These are phyloP conservation scores for Leptodactylus fallax DNA, from an alignment of 2,797 vertebrate species.

Conservation along the genomic window DNA sequence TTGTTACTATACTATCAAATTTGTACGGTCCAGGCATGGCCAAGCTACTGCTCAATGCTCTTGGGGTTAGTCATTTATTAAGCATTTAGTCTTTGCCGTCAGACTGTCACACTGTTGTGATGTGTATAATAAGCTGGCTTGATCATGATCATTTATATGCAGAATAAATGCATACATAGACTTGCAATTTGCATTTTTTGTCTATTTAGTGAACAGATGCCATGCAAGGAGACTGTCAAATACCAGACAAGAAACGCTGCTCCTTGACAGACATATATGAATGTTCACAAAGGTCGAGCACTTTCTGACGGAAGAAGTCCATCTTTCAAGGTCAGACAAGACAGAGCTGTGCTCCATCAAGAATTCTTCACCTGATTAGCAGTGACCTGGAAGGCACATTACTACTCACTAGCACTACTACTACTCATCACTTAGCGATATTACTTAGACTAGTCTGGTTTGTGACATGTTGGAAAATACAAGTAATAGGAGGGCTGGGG, in stretches of 20 bases:
- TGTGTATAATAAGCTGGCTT: slow-evolving; percentile 19
- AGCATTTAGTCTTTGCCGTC: not conserved
- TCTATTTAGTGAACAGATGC: slow-evolving; percentile 50
- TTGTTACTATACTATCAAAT: no score
- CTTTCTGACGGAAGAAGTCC: slow-evolving; percentile 5
- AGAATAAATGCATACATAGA: slow-evolving; percentile 42
- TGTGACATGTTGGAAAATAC: slow-evolving; percentile 5
- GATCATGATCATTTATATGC: slow-evolving; percentile 23
- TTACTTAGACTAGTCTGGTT: slow-evolving; percentile 21
- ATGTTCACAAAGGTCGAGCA: not conserved
- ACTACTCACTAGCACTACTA: not conserved
- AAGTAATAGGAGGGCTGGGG: slow-evolving; percentile 11
- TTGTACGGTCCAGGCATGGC: not conserved
- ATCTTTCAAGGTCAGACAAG: slow-evolving; percentile 17
- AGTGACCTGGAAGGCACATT: slow-evolving; percentile 19
- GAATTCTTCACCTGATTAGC: slow-evolving; percentile 61
- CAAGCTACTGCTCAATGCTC: not conserved
- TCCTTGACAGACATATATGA: slow-evolving; percentile 12
- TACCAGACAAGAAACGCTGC: not conserved
- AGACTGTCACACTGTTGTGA: not conserved
- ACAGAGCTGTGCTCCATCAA: slow-evolving; percentile 52
- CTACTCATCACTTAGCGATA: slow-evolving; percentile 52
- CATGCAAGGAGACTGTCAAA: slow-evolving; percentile 27
- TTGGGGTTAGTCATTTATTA: not conserved
- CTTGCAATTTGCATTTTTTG: slow-evolving; percentile 28